phyloP scores from a whole-genome alignment of 1,140 invertebrate genomes.

The Rhagoletis pomonella region DNA sequence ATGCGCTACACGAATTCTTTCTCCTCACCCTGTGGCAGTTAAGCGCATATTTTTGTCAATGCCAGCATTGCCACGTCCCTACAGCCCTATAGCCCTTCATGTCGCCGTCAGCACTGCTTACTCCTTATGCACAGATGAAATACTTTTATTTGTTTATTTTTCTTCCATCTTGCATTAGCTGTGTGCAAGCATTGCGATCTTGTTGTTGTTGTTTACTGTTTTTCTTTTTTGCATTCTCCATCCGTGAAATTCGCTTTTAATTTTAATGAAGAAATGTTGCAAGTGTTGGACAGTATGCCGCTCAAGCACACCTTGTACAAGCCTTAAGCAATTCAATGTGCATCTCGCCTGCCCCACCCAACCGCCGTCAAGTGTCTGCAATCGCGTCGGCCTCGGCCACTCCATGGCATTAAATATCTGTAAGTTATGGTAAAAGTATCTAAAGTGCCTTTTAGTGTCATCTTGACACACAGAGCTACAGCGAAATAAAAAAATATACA shows the following conservation, averaged over 20 bases:
- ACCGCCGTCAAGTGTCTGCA: neutral
- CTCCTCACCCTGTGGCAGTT: neutral
- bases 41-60: neutral
- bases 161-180: neutral
- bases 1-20: neutral
- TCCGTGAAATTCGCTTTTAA: conserved; percentile 18
- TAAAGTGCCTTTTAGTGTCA: conserved; percentile 49
- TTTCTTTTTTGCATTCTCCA: too few species aligned
- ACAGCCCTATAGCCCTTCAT: neutral
- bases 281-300: conserved; percentile 25
- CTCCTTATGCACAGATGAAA: neutral
- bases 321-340: conserved; percentile 5
- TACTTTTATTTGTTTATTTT: neutral
- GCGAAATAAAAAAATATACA: neutral
- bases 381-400: neutral
- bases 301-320: conserved; percentile 39
- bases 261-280: conserved; percentile 53
- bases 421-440: conserved; percentile 51
- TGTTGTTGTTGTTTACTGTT: neutral
- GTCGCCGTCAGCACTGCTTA: neutral
- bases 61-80: neutral
- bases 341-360: neutral
- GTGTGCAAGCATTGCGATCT: neutral
- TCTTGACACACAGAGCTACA: conserved; percentile 33
- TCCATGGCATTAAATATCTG: conserved; percentile 2